Base-by-base conservation (phyloP, 2,888 invertebrate genomes). In the Opisthograptis luteolata region DNA sequence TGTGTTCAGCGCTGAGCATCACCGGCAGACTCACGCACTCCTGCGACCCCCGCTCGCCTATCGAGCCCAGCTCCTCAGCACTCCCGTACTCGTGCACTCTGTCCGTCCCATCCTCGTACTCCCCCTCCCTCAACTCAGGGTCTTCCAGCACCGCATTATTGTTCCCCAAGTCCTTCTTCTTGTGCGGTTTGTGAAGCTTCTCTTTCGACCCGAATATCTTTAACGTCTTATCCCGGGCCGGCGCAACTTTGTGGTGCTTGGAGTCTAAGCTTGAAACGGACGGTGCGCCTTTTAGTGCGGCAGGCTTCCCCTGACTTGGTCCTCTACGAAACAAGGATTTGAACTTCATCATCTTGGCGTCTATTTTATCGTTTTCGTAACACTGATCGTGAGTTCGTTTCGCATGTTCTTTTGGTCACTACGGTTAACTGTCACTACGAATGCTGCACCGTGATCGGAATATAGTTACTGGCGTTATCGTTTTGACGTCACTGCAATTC, bases 261-360 rank as follows among this genome's bases (percentile, higher is more conserved):
- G 92, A 92, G 71, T 94, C 94, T 65, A 94, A 86, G 71, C 94
- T 94, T 43, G 93, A 93, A 22, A 93, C 91, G 1, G 94, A 94
- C 4, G 94, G 93, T 24, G 94, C 93, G 59, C 92, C 91, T 61
- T 93, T 93, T 32, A 93, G 69, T 64, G 92, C 80, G 46, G 81
- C 82, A 80, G 90, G 88, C 73, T 92, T 90, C 68, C 89, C 88
- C 70, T 88, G 91, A 75, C 92, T 92, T 81, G 95, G 95, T 76
- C 96, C 95, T 94, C 96, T 96, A 92, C 96, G 96, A 92, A 96
- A 96, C 85, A 96, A 94, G 78, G 96, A 96, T 93, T 96, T 96
- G 91, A 96, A 94, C 93, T 96, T 96, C 94, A 96, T 96, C 96
- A 96, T 96, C 91, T 93, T 95, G 89, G 77, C 74, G 74, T 25